Percentiles rank a stretch among this genome's conserved stretches.
These are phyloP conservation scores for Cephus pulcher DNA, from an alignment of 2,888 invertebrate species.

Conservation along the genomic window DNA sequence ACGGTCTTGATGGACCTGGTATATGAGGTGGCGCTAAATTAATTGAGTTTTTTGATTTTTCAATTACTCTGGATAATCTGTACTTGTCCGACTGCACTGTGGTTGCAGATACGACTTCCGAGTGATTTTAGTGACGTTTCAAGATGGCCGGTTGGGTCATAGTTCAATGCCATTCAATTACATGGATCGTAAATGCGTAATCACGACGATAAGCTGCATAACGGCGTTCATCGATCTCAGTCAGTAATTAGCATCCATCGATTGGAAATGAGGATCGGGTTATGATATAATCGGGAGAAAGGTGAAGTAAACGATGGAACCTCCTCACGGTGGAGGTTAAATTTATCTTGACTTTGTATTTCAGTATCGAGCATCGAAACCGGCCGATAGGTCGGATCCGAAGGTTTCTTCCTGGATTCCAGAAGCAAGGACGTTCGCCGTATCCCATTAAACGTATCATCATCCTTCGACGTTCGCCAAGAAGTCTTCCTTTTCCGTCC, in stretches of 20 bases:
- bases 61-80: conserved; percentile 6
- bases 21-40: background rate
- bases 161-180: conserved; percentile 40
- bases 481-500: conserved; percentile 18
- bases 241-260: background rate
- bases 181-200: conserved; percentile 33
- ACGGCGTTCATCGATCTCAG: background rate
- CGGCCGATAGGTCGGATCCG: conserved; percentile 2
- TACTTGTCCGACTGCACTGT: background rate
- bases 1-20: background rate
- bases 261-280: background rate
- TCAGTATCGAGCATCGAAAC: background rate
- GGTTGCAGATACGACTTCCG: conserved; percentile 15
- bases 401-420: conserved; percentile 57
- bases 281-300: background rate
- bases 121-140: background rate
- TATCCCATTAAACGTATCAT: conserved; percentile 33
- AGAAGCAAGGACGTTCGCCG: conserved; percentile 45
- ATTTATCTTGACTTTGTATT: background rate
- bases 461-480: conserved; percentile 41
- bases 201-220: conserved; percentile 6
- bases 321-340: background rate
- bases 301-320: background rate
- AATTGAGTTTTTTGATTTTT: background rate
- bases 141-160: conserved; percentile 21